These are phyloP conservation scores for Calycopis cecrops DNA, from an alignment of 1,140 invertebrate genomes.

Conservation along the genomic window DNA sequence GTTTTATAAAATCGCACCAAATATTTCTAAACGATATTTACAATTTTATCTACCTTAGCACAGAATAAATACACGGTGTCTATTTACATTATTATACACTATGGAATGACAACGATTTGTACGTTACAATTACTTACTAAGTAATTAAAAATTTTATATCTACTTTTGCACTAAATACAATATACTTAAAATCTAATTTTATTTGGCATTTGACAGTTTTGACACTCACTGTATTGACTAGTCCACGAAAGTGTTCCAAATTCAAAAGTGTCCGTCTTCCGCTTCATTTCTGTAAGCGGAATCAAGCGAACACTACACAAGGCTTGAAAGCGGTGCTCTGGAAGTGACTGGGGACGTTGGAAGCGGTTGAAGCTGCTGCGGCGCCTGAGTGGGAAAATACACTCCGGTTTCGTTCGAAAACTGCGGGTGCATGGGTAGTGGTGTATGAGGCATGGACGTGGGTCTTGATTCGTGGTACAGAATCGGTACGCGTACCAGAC, in stretches of 20 bases:
- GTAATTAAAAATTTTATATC: constrained; percentile 16
- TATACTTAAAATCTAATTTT: constrained; percentile 18
- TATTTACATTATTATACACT: constrained; percentile 64
- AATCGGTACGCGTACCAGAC: constrained; percentile 94
- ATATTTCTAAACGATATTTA: constrained; percentile 38
- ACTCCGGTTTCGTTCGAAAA: constrained; percentile 65
- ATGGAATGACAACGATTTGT: constrained; percentile 60
- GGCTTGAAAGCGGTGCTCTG: constrained; percentile 65
- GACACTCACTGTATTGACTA: constrained; percentile 34
- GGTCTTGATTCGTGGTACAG: constrained; percentile 90
- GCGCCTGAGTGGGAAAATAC: constrained; percentile 64
- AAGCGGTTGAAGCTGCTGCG: constrained; percentile 60
- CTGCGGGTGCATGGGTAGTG: constrained; percentile 69
- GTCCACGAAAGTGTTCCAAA: constrained; percentile 30
- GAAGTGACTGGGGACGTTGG: constrained; percentile 68
- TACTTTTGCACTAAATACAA: constrained; percentile 16
- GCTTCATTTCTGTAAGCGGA: constrained; percentile 39
- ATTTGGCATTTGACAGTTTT: constrained; percentile 41
- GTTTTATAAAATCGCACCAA: constrained; percentile 14
- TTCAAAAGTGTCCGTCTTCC: constrained; percentile 49
- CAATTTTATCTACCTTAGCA: constrained; percentile 51
- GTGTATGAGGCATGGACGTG: constrained; percentile 73
- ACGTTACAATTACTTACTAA: constrained; percentile 46
- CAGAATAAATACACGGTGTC: constrained; percentile 54
- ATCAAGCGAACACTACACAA: constrained; percentile 70